Evolutionary conservation across 1,140 invertebrate genomes (phyloP), one percentile per base, ranked within the genome.

Genomic region (Drosophila arizonae): DNA sequence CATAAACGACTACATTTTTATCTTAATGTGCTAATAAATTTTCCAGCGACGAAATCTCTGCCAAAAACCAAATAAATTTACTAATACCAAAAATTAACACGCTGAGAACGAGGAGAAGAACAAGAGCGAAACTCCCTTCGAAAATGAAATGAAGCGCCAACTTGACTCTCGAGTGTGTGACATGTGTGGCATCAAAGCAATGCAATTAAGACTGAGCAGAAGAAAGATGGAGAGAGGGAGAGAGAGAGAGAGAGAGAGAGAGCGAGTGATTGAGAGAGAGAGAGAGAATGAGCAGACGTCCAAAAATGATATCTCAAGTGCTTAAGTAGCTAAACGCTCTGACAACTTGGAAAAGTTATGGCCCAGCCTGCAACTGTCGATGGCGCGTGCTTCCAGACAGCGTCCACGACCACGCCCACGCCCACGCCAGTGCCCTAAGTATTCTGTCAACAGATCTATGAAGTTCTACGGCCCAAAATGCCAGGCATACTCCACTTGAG

Each of bases 1-100:
- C 84, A 88, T 81, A 88, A 87, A 87, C 84, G 84, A 88, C 84
- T 87, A 82, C 84, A 87, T 87, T 88, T 88, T 87, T 87, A 87
- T 87, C 84, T 87, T 87, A 87, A 87, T 87, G 84, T 82, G 84
- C 84, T 77, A 87, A 87, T 87, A 87, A 87, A 87, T 87, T 87
- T 87, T 57, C 84, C 66, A 72, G 51, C 79, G 84, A 88, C 72
- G 82, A 87, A 87, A 87, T 87, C 84, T 82, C 84, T 73, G 84
- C 84, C 84, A 87, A 87, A 79, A 87, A 87, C 84, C 72, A 87
- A 88, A 87, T 87, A 84, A 87, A 88, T 87, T 87, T 87, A 87
- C 84, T 87, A 88, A 88, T 87, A 87, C 80, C 66, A 48, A 72
- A 84, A 84, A 82, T 84, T 82, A 84, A 82, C 72, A 70, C 77